Evolutionary conservation across 1,140 invertebrate genomes (phyloP).

Genomic region (Argopecten irradians): DNA sequence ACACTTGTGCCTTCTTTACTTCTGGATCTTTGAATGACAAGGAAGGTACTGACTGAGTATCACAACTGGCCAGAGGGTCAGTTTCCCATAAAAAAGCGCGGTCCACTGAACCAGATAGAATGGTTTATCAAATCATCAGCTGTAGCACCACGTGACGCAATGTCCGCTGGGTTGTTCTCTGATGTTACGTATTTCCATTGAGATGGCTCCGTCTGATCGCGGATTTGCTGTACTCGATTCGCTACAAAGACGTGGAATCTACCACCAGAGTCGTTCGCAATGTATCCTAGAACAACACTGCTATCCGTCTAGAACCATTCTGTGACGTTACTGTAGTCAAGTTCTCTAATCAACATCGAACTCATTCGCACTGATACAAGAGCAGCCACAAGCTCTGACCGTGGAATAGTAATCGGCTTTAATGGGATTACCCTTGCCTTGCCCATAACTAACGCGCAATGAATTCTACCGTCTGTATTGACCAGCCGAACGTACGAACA

Average conservation of each 20-base stretch:
- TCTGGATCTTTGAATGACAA: conserved; percentile 33
- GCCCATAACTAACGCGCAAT: conserved; percentile 55
- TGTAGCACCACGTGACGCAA: conserved; percentile 46
- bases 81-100: conserved; percentile 43
- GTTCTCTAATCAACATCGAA: conserved; percentile 34
- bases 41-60: neutral
- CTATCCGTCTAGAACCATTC: conserved; percentile 53
- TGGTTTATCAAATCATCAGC: conserved; percentile 32
- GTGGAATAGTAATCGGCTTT: conserved; percentile 52
- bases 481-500: conserved; percentile 52
- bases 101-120: conserved; percentile 42
- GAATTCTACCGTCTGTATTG: conserved; percentile 34
- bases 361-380: conserved; percentile 51
- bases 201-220: conserved; percentile 37
- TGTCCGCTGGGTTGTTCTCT: conserved; percentile 52
- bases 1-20: conserved; percentile 27
- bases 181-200: conserved; percentile 49
- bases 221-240: conserved; percentile 51
- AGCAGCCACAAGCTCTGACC: conserved; percentile 58
- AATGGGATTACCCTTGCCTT: conserved; percentile 58
- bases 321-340: conserved; percentile 32
- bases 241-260: conserved; percentile 56
- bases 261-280: conserved; percentile 50
- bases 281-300: conserved; percentile 53
- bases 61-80: neutral